phyloP scores from a whole-genome alignment of 2,888 invertebrate species.

The Heteromurus nitidus region DNA sequence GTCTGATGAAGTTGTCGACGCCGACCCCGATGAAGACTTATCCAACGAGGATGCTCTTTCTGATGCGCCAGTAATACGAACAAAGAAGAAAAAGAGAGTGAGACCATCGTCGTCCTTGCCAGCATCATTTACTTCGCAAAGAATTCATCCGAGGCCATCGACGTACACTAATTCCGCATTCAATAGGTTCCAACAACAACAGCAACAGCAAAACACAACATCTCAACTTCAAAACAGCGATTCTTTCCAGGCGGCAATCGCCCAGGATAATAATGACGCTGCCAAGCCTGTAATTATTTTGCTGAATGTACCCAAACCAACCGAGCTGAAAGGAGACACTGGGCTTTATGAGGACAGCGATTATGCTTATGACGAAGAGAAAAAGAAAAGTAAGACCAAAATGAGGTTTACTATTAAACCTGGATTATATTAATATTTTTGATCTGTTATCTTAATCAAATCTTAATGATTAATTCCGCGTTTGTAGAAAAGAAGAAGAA shows the following conservation, averaged over 20 bases:
- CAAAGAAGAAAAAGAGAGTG: constrained; percentile 13
- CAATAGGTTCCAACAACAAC: constrained; percentile 8
- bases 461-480: too few species aligned
- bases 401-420: constrained; percentile 3
- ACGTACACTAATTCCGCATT: constrained; percentile 4
- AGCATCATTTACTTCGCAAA: constrained; percentile 9
- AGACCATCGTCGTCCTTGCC: not conserved
- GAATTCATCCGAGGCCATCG: not conserved
- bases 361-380: constrained; percentile 39
- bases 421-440: too few species aligned
- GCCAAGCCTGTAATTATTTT: constrained; percentile 52
- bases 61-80: not conserved
- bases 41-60: constrained; percentile 8
- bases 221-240: constrained; percentile 13
- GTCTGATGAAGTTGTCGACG: too few species aligned
- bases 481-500: constrained; percentile 40
- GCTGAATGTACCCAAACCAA: constrained; percentile 54
- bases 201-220: too few species aligned
- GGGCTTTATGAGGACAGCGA: constrained; percentile 48
- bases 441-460: too few species aligned
- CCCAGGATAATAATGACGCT: constrained; percentile 27
- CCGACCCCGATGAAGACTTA: constrained; percentile 10
- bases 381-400: constrained; percentile 37
- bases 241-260: constrained; percentile 24
- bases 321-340: constrained; percentile 60